phyloP scores from a whole-genome alignment of 1,140 invertebrate genomes.

The Habropoda laboriosa region DNA sequence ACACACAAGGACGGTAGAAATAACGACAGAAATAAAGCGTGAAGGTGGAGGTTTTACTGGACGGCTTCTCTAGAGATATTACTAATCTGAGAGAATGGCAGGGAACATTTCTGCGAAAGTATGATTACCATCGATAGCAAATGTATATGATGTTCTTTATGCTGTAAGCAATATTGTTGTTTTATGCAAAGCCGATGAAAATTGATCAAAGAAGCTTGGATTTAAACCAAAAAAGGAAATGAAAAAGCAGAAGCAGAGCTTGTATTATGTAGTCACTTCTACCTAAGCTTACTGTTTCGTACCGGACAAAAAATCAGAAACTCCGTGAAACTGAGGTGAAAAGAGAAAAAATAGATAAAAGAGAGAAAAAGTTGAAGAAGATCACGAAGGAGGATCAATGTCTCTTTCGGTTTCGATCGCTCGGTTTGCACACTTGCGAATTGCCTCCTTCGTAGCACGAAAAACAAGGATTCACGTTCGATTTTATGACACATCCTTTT shows the following conservation, averaged over 20 bases:
- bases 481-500: neutral
- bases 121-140: neutral
- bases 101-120: too few species aligned
- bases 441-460: constrained; percentile 29
- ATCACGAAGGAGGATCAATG: constrained; percentile 26
- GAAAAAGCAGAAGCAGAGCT: constrained; percentile 74
- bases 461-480: constrained; percentile 8
- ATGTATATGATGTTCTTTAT: neutral
- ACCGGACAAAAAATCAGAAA: constrained; percentile 16
- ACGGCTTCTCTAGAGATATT: neutral
- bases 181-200: constrained; percentile 11
- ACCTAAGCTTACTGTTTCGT: constrained; percentile 55
- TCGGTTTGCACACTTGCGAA: neutral
- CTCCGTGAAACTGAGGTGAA: constrained; percentile 26
- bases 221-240: constrained; percentile 20
- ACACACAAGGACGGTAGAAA: constrained; percentile 66
- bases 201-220: constrained; percentile 21
- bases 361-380: constrained; percentile 23
- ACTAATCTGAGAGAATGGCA: too few species aligned
- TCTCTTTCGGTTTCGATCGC: constrained; percentile 30
- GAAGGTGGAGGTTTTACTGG: neutral
- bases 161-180: constrained; percentile 1
- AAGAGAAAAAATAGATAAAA: constrained; percentile 12
- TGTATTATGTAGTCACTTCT: constrained; percentile 67
- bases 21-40: constrained; percentile 53